Percentiles rank a stretch among this genome's conserved stretches.
Evolutionary conservation across 2,888 invertebrate genomes (phyloP).

Genomic region (Bellardia pandia): DNA sequence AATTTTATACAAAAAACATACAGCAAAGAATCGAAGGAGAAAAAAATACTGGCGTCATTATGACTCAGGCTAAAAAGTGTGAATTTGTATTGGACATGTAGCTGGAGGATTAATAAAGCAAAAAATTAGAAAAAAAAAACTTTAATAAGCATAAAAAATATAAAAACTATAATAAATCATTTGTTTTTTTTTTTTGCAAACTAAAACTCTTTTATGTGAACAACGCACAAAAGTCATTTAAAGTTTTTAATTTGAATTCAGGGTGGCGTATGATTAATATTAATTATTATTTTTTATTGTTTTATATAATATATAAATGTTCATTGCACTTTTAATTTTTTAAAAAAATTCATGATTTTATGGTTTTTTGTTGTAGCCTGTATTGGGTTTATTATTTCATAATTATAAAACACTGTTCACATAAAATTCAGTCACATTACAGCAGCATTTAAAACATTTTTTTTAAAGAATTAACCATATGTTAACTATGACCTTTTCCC

Average conservation of each 20-base stretch:
- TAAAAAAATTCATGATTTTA: not conserved
- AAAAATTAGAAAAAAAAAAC: not conserved
- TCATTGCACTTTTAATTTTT: not conserved
- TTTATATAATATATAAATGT: not conserved
- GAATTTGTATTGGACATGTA: conserved; percentile 33
- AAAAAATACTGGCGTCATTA: conserved; percentile 49
- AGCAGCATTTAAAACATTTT: no score
- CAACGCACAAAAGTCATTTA: conserved; percentile 13
- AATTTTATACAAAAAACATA: conserved; percentile 3
- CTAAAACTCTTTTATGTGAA: not conserved
- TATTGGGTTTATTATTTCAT: no score
- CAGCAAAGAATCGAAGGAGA: not conserved
- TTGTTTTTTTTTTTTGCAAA: not conserved
- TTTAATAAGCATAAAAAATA: not conserved
- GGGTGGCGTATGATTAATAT: conserved; percentile 27
- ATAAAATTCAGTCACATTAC: no score
- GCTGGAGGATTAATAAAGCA: conserved; percentile 5
- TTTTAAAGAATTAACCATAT: no score
- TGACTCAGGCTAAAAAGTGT: conserved; percentile 42
- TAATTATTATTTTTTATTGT: not conserved
- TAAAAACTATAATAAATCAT: conserved; percentile 43
- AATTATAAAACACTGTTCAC: no score
- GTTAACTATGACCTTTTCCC: no score
- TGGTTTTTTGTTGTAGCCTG: no score
- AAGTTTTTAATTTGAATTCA: conserved; percentile 26